These are phyloP conservation scores for Heterohyrax brucei DNA, from an alignment of 2,797 vertebrate species.

Conservation along the genomic window DNA sequence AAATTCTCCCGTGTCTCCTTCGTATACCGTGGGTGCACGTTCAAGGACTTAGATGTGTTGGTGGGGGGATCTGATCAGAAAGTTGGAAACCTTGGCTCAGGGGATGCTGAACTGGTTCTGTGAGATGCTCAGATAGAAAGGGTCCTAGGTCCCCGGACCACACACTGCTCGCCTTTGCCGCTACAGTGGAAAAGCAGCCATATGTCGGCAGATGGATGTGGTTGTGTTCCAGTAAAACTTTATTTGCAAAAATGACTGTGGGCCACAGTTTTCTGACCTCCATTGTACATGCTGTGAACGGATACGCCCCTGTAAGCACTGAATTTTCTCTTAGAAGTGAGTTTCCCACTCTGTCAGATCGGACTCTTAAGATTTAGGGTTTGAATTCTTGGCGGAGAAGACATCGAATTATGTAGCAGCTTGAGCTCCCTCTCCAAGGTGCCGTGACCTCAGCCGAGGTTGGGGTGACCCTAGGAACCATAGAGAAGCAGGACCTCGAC, in stretches of 20 bases:
- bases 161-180: neutral
- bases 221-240: no score
- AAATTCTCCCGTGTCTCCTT: neutral
- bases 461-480: neutral
- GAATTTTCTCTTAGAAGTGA: neutral
- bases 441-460: neutral
- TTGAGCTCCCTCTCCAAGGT: accelerated
- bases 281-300: neutral
- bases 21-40: no score
- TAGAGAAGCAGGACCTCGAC: neutral
- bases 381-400: neutral
- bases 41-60: neutral
- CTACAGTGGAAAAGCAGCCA: accelerated
- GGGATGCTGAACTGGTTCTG: neutral
- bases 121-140: no score
- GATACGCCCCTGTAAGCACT: no score
- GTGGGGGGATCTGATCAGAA: neutral
- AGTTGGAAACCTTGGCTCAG: neutral
- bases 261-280: neutral
- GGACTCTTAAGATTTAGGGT: neutral
- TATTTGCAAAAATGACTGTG: no score
- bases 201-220: no score
- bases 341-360: neutral
- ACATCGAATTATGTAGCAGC: no score
- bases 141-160: neutral